These are phyloP conservation scores for Anabas testudineus DNA, from an alignment of 2,797 vertebrate genomes.

Conservation along the genomic window DNA sequence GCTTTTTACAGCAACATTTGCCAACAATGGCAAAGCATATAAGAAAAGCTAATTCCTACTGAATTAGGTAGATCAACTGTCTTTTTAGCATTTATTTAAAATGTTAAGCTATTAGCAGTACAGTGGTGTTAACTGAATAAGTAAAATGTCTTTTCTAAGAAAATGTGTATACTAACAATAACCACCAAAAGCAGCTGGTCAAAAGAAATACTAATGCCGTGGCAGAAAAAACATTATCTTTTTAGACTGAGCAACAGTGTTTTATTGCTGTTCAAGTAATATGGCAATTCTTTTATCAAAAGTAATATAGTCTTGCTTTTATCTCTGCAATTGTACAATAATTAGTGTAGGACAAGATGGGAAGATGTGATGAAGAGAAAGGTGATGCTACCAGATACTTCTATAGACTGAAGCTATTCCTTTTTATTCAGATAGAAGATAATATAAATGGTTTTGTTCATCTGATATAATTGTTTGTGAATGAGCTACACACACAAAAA, in stretches of 20 bases:
- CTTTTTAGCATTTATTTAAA: neutral
- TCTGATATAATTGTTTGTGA: constrained; percentile 18
- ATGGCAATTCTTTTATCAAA: neutral
- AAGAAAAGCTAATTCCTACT: too few relatives aligned
- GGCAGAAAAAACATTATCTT: neutral
- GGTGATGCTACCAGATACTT: neutral
- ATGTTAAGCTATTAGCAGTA: neutral
- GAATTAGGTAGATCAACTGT: too few relatives aligned
- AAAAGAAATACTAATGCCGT: neutral
- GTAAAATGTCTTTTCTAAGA: neutral
- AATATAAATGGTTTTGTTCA: constrained; percentile 1
- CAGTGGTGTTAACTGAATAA: neutral
- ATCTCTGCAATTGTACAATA: constrained; percentile 6
- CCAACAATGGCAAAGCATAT: too few relatives aligned
- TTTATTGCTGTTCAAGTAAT: constrained; percentile 5
- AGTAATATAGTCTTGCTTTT: constrained; percentile 49
- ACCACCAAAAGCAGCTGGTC: neutral
- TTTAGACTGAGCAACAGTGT: neutral
- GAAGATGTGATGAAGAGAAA: neutral
- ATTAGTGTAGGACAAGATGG: constrained; percentile 1
- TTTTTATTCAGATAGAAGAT: constrained; percentile 11
- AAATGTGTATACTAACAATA: neutral
- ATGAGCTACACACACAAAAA: constrained; percentile 13
- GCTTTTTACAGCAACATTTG: too few relatives aligned
- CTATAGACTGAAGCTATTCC: constrained; percentile 13